Evolutionary conservation across 2,888 invertebrate species (phyloP).

Genomic region (Onchidella celtica): DNA sequence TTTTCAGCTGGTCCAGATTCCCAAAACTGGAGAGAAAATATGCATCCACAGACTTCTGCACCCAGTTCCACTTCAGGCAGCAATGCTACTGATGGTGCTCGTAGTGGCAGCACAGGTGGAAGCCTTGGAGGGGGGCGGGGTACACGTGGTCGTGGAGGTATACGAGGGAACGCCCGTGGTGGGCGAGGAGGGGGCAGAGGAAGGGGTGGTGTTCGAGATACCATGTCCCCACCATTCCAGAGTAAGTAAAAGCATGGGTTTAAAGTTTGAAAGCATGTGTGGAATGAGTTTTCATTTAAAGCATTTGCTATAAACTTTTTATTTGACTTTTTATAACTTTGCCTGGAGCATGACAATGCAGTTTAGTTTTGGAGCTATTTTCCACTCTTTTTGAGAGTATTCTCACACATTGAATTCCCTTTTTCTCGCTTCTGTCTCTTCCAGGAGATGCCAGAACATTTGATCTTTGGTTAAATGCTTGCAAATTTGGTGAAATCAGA

Average conservation of each 20-base stretch:
- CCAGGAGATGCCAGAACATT: no score
- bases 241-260: slow-evolving; percentile 16
- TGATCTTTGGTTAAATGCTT: no score
- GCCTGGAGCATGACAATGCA: no score
- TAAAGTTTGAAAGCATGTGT: neutral
- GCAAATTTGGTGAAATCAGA: no score
- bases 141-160: slow-evolving; percentile 33
- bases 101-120: slow-evolving; percentile 65
- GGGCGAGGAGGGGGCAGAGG: slow-evolving; percentile 46
- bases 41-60: slow-evolving; percentile 19
- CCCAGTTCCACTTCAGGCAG: neutral
- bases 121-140: slow-evolving; percentile 10
- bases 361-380: no score
- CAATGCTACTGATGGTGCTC: slow-evolving; percentile 72
- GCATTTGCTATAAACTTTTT: no score
- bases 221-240: slow-evolving; percentile 43
- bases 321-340: no score
- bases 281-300: neutral
- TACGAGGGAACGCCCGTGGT: slow-evolving; percentile 24
- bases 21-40: slow-evolving; percentile 53
- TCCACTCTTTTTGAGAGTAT: no score
- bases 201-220: slow-evolving; percentile 45
- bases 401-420: no score
- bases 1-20: slow-evolving; percentile 48
- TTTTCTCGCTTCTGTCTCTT: no score